These are phyloP conservation scores for Bos taurus DNA, from an alignment of 2,113 vertebrate species.

Conservation along the genomic window ARS-UCD2.0 NC_037343.1:47952001-47952500, in stretches of 20 bases:
- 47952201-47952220: not conserved
- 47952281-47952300: not conserved
- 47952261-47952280: not conserved
- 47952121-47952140: not conserved
- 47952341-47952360: not conserved
- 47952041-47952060: no score
- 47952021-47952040: not conserved
- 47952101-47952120: not conserved
- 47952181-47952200: not conserved
- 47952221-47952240: not conserved
- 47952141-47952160: fast-evolving
- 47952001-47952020: not conserved
- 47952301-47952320: not conserved
- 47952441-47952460: not conserved
- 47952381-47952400: not conserved
- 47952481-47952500: not conserved
- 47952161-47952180: no score
- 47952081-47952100: not conserved
- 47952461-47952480: not conserved
- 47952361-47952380: not conserved
- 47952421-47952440: not conserved
- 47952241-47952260: not conserved
- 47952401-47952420: not conserved
- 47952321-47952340: not conserved
- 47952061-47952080: fast-evolving